phyloP scores from a whole-genome alignment of 2,888 invertebrate species.

The Chouioia cunea region DNA sequence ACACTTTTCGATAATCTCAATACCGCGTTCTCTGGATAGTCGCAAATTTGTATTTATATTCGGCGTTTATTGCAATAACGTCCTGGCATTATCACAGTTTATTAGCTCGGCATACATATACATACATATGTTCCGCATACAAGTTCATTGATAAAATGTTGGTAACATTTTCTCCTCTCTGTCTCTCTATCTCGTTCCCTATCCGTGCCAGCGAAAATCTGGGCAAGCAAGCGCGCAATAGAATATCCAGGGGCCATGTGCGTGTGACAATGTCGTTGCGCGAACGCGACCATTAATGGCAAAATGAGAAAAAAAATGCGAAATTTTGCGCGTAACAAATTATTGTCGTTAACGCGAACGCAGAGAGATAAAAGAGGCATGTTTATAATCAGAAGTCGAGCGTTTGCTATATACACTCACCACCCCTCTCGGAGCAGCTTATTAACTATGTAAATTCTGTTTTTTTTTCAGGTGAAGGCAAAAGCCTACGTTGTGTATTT shows the following conservation, averaged over 20 bases:
- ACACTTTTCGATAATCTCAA: no score
- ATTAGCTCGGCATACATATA: constrained; percentile 53
- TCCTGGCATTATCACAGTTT: constrained; percentile 62
- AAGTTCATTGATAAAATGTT: constrained; percentile 53
- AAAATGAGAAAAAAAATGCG: constrained; percentile 15
- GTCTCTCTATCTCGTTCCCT: background rate
- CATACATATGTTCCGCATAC: constrained; percentile 26
- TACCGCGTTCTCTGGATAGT: background rate
- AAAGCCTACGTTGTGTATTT: no score
- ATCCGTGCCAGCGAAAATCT: constrained; percentile 46
- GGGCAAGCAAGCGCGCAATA: constrained; percentile 48
- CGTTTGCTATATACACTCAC: background rate
- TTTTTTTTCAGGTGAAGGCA: no score
- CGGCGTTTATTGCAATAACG: constrained; percentile 61
- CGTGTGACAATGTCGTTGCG: constrained; percentile 43
- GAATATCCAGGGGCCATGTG: constrained; percentile 51
- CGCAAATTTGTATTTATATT: constrained; percentile 65
- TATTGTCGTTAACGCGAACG: constrained; percentile 18
- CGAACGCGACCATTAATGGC: constrained; percentile 31
- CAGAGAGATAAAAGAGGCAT: constrained; percentile 13
- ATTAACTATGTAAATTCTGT: background rate
- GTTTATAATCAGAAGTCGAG: constrained; percentile 12
- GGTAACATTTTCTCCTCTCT: constrained; percentile 49
- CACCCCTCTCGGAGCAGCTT: background rate
- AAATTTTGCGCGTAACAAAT: constrained; percentile 32